These are phyloP conservation scores for Ephestia elutella DNA, from an alignment of 1,140 invertebrate genomes.

Conservation along the genomic window DNA sequence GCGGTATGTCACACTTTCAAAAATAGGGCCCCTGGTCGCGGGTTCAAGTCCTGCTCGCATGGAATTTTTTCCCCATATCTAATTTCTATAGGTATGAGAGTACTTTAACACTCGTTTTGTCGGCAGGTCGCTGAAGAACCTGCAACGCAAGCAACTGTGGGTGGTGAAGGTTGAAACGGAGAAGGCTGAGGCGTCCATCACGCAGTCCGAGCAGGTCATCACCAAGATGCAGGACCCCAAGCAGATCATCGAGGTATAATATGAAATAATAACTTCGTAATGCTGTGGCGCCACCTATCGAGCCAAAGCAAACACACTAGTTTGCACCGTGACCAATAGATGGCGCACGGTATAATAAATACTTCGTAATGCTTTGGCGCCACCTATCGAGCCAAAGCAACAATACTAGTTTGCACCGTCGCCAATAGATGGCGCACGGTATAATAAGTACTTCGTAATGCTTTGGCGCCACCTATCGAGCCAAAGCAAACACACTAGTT, in stretches of 20 bases:
- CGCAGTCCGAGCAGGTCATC: conserved; percentile 61
- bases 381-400: background rate
- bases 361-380: background rate
- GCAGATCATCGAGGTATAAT: conserved; percentile 58
- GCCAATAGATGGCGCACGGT: too few relatives aligned
- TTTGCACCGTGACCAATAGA: too few relatives aligned
- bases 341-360: too few relatives aligned
- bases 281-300: background rate
- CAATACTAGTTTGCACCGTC: too few relatives aligned
- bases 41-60: too few relatives aligned
- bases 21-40: too few relatives aligned
- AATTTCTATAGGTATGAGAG: too few relatives aligned
- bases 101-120: too few relatives aligned
- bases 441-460: background rate
- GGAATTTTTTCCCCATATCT: too few relatives aligned
- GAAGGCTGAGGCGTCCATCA: conserved; percentile 60
- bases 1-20: too few relatives aligned
- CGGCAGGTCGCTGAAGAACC: conserved; percentile 56
- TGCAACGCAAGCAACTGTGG: conserved; percentile 63
- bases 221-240: conserved; percentile 61
- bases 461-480: background rate
- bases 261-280: background rate
- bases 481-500: background rate
- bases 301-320: background rate
- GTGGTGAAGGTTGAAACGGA: conserved; percentile 62